phyloP scores from a whole-genome alignment of 2,113 vertebrate species.

The Ardeotis arabs region DNA sequence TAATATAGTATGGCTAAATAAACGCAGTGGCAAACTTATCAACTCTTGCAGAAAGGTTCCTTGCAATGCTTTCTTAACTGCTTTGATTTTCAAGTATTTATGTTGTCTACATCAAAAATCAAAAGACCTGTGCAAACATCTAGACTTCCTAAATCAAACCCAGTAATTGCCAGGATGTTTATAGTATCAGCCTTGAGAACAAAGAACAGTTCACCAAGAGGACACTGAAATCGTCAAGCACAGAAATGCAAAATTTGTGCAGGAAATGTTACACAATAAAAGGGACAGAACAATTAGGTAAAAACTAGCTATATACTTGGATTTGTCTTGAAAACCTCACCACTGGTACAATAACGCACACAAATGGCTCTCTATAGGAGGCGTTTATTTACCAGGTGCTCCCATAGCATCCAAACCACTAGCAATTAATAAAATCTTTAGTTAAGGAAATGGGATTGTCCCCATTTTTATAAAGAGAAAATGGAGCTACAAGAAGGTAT shows the following conservation, averaged over 20 bases:
- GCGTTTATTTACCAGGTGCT: background rate
- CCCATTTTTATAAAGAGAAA: background rate
- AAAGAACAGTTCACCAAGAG: slow-evolving; percentile 16
- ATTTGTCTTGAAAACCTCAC: background rate
- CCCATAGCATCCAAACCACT: background rate
- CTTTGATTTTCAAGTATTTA: slow-evolving; percentile 16
- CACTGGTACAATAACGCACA: background rate
- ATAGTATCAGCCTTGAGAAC: background rate
- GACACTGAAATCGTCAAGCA: background rate
- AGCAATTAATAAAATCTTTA: background rate
- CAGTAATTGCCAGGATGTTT: background rate
- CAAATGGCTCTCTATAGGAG: background rate
- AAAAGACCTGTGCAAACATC: background rate
- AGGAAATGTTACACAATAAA: background rate
- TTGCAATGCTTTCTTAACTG: background rate
- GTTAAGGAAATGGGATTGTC: background rate
- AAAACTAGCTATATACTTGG: background rate
- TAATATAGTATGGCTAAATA: background rate
- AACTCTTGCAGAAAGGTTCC: background rate
- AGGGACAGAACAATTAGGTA: background rate
- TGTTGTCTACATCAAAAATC: background rate
- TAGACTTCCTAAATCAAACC: slow-evolving; percentile 22
- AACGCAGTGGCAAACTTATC: background rate
- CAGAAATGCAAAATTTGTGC: background rate
- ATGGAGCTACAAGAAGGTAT: background rate